Evolutionary conservation across 2,797 vertebrate genomes (phyloP), one percentile per base, ranked within the genome.

Genomic region (Lacerta viridis): DNA sequence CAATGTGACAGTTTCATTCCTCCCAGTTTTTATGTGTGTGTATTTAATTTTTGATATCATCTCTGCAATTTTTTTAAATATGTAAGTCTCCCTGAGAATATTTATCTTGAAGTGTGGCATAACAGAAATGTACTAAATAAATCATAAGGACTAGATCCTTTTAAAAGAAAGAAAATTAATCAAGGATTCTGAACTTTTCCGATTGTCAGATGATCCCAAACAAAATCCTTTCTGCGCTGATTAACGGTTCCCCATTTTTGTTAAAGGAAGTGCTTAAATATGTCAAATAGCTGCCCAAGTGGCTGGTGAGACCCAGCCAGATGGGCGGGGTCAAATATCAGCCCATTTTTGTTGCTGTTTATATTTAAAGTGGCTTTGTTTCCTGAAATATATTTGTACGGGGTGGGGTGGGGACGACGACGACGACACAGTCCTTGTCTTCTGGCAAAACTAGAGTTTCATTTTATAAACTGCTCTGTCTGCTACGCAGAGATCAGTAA

Each of bases 351-450:
- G 69, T 75, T 7, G 36, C 1, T 18, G 7, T 43, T 64, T 43
- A 27, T 68, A 17, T 85, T 69, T 85, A 66, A 39, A 75, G 18
- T 46, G 36, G 41, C 18, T 25, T 76, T 76, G 68, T 66, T 89
- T 85, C 69, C 59, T 76, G 88, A 81, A 85, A 68, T 20, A 68
- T 66, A 33, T 80, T 61, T 39, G 43, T 39, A 89, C 11, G 15
- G 69, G 23, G 50, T 39, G 78, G 74, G 11, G 64, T 20, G 41
- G 23, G 61, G 74, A 80, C 23, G 17, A 43, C 50, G 50, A 78
- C 33, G 33, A 33, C 2, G 33, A 33, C 33, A 33, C 33, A 33
- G 33, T 87, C 39, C 1, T 27, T 74, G 84, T 88, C 7, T 59
- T 89, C 89, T 13, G 3, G 46, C 41, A 88, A 85, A 55, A 9